These are phyloP conservation scores for Galleria mellonella DNA, from an alignment of 1,140 invertebrate species.

Conservation along the genomic window DNA sequence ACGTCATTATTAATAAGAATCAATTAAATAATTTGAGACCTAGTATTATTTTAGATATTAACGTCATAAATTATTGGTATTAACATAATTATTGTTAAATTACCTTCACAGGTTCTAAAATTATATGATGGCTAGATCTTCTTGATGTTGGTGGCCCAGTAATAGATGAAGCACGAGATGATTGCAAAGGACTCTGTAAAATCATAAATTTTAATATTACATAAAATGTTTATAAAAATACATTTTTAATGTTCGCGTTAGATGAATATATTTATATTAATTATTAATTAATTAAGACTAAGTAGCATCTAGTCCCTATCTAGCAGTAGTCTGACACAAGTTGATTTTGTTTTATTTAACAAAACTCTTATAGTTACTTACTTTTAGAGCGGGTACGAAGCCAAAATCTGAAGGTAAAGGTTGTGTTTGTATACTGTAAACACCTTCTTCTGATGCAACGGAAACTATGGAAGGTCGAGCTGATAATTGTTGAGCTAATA, in stretches of 20 bases:
- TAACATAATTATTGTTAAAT: neutral
- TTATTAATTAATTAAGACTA: no score
- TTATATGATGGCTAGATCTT: slow-evolving; percentile 55
- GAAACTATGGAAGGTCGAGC: slow-evolving; percentile 64
- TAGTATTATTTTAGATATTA: no score
- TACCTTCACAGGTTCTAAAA: slow-evolving; percentile 57
- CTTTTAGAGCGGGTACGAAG: slow-evolving; percentile 55
- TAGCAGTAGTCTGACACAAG: no score
- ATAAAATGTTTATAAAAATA: slow-evolving; percentile 4
- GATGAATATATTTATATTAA: no score
- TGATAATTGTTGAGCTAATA: slow-evolving; percentile 59
- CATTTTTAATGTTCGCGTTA: no score
- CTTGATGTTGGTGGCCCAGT: slow-evolving; percentile 53
- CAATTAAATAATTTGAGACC: no score
- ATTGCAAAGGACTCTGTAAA: slow-evolving; percentile 45
- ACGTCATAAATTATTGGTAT: neutral
- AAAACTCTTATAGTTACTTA: no score
- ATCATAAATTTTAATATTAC: slow-evolving; percentile 4
- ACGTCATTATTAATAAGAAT: no score
- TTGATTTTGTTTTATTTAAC: no score
- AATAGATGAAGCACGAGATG: slow-evolving; percentile 47
- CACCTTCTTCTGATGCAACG: slow-evolving; percentile 60
- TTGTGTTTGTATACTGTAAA: slow-evolving; percentile 48
- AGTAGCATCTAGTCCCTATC: no score
- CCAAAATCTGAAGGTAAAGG: slow-evolving; percentile 56